phyloP scores from a whole-genome alignment of 2,797 vertebrate species.

The Adelosebastes latens region DNA sequence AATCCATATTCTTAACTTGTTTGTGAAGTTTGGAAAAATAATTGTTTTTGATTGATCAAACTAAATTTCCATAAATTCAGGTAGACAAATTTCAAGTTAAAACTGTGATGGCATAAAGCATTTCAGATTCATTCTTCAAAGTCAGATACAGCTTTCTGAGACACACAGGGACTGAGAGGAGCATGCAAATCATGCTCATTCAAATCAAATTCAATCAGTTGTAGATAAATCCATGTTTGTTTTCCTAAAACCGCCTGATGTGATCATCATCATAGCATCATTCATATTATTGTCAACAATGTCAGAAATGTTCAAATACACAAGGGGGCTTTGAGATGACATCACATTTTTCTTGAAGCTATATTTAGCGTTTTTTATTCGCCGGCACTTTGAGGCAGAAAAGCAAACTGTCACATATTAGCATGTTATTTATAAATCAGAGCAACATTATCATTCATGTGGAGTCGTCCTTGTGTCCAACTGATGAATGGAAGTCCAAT shows the following conservation, averaged over 20 bases:
- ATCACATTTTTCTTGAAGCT: background rate
- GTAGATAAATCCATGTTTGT: background rate
- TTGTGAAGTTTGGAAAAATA: background rate
- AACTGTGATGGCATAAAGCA: conserved; percentile 5
- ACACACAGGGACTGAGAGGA: background rate
- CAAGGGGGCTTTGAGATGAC: background rate
- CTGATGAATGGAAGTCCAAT: no score
- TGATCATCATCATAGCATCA: background rate
- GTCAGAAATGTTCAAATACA: background rate
- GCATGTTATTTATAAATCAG: no score
- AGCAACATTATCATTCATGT: no score
- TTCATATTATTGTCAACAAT: background rate
- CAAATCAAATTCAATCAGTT: background rate
- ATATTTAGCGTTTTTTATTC: background rate
- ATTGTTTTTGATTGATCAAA: background rate
- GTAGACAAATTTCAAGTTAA: background rate
- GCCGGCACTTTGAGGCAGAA: background rate
- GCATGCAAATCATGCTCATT: background rate
- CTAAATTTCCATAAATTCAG: background rate
- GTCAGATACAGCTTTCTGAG: background rate
- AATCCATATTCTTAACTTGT: background rate
- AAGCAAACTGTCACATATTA: background rate
- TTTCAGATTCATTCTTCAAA: background rate
- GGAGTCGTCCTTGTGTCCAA: no score
- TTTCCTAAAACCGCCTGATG: background rate